These are phyloP conservation scores for Conchocele bisecta DNA, from an alignment of 2,888 invertebrate genomes.

Conservation along the genomic window DNA sequence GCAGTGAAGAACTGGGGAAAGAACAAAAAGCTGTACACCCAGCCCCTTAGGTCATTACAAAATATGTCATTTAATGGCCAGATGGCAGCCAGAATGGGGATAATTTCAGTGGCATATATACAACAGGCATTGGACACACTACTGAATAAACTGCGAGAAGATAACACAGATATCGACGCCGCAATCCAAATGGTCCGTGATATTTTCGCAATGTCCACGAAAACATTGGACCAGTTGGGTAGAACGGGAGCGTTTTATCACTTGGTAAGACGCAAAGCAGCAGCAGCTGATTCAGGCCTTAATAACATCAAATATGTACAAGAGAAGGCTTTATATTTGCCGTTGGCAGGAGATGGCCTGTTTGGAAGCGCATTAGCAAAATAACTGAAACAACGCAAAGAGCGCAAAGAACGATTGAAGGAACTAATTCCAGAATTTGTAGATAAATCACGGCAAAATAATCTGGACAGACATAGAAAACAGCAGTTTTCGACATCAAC, in stretches of 20 bases:
- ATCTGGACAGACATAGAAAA: too few species aligned
- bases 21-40: background rate
- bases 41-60: slow-evolving; percentile 11
- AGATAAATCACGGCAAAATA: too few species aligned
- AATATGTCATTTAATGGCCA: too few species aligned
- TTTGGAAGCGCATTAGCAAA: too few species aligned
- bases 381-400: too few species aligned
- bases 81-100: too few species aligned
- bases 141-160: slow-evolving; percentile 12
- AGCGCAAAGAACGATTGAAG: too few species aligned
- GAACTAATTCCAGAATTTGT: too few species aligned
- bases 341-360: too few species aligned
- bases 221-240: slow-evolving; percentile 49
- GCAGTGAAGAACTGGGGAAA: too few species aligned
- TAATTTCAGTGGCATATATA: slow-evolving; percentile 10
- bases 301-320: slow-evolving; percentile 22
- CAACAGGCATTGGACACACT: slow-evolving; percentile 35
- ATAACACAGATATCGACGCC: slow-evolving; percentile 9
- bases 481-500: too few species aligned
- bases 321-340: slow-evolving; percentile 18
- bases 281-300: slow-evolving; percentile 29
- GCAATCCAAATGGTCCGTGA: too few species aligned
- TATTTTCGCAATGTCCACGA: slow-evolving; percentile 36
- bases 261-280: slow-evolving; percentile 28
- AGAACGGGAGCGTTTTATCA: slow-evolving; percentile 32